Base-by-base conservation (phyloP, 2,888 invertebrate genomes). In the Pristionchus entomophagus region DNA sequence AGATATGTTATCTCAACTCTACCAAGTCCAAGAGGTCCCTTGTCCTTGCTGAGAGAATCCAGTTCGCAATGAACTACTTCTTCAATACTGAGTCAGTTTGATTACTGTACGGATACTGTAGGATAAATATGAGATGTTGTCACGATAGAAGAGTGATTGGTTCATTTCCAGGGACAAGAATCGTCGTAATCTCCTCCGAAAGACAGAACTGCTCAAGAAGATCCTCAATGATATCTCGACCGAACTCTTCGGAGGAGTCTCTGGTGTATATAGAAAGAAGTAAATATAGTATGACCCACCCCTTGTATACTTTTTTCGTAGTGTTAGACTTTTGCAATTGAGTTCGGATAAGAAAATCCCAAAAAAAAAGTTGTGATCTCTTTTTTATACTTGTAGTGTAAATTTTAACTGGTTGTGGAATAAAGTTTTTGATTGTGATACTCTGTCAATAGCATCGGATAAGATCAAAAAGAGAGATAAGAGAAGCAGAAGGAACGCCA, bases 1-100 rank as follows among this genome's bases (percentile, higher is more conserved):
- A 80, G 78, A 80, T 80, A 49, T 80, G 78, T 35, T 80, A 80
- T 32, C 51, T 80, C 51, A 80, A 80, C 51, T 80, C 78, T 6
- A 80, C 51, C 35, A 80, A 80, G 22, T 80, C 78, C 6, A 80
- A 80, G 51, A 10, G 78, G 32, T 80, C 78, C 0, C 51, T 51
- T 22, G 29, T 80, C 17, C 49, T 80, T 6, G 78, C 78, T 32
- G 51, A 80, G 22, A 29, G 51, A 51, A 80, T 80, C 32, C 51
- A 80, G 35, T 80, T 80, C 78, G 78, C 78, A 19, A 80, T 80
- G 78, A 80, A 22, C 51, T 80, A 80, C 51, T 80, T 80, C 78
- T 80, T 80, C 78, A 80, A 80, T 80, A 80, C 78, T 1, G 65
- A 65, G 65, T 65, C 32, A 65, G 65, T 65, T 8, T 26, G 59